Evolutionary conservation across 2,113 vertebrate species (phyloP), one percentile per base, ranked within the genome.

Genomic region (Choloepus hoffmanni): DNA sequence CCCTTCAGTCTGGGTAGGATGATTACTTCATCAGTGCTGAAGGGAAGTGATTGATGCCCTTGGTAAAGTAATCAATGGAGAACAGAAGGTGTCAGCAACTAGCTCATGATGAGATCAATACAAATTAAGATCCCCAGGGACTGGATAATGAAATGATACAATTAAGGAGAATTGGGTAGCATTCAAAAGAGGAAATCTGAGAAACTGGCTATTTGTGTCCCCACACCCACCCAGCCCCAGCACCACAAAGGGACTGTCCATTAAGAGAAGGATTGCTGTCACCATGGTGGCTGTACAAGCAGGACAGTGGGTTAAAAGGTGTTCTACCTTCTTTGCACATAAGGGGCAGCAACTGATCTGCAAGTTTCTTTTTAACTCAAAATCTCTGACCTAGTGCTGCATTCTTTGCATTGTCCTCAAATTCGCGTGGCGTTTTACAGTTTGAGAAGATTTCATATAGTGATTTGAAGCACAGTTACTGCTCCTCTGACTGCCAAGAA

Each of bases 21-120:
- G 85, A 94, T 88, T 72, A 79, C 19, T 93, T 92, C n/a, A 82
- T 78, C 50, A 58, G 43, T 16, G 11, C 10, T 77, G 72, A 85
- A 63, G 30, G 43, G 79, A 85, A 90, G 48, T 77, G 73, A 85
- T 73, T 26, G 30, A 63, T 73, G 45, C 50, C 67, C 23, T 16
- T 0, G 3, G 40, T 55, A 63, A 94, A 53, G 9, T 28, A n/a
- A 58, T 88, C 88, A 78, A 33, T 28, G 6, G 50, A 91, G 73
- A 95, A 70, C 28, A 63, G 70, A 24, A 50, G 26, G 19, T 70
- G 45, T 85, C 87, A 95, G 60, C 7, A 60, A 55, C 74, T 65
- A 84, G 40, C n/a, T 92, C 40, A 53, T 30, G 36, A 87, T 55
- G 48, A 89, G n/a, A 93, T 91, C 67, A 62, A 11, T 82, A 67